Evolutionary conservation across 2,113 vertebrate species (phyloP), one percentile per base, ranked within the genome.

Genomic region (Haplochromis burtoni): DNA sequence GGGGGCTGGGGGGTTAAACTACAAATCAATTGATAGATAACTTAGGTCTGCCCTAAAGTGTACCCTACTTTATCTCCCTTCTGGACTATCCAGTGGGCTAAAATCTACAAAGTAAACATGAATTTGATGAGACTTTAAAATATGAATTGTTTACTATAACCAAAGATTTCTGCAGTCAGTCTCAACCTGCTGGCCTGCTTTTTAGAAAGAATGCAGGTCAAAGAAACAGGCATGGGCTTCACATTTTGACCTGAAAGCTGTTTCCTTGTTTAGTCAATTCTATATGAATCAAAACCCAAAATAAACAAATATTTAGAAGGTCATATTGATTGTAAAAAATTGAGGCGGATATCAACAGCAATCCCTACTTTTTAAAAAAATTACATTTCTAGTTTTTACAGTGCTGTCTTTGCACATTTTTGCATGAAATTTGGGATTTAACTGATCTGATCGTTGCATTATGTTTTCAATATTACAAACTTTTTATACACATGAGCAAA

Each of bases 241-340:
- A 47, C 14, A 47, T 47, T 47, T 47, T 0, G 0, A 26, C 26
- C 26, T 26, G 26, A 26, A 26, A 26, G 26, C 26, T 26, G 26
- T 26, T 26, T 26, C 0, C 8, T 51, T 51, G 0, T 51, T 51
- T n/a, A 51, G 49, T 8, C 17, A 2, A 51, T 19, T 51, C 17
- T 47, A 26, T 26, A 1, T 49, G 47, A 5, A 49, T 49, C 17
- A 49, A 49, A 49, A 19, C 17, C 47, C 47, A 49, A 19, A 19
- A 19, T 49, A 0, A 19, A 49, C 1, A 49, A 9, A 49, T 49
- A 19, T 49, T 19, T 49, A 49, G 2, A 51, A 51, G 49, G 49
- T 1, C 17, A 19, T 49, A 19, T 49, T 3, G 45, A 49, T 8
- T 26, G 26, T 26, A 26, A 26, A 26, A 26, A 26, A 26, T 26